Base-by-base conservation (phyloP, 2,797 vertebrate species). In the Falco naumanni region DNA sequence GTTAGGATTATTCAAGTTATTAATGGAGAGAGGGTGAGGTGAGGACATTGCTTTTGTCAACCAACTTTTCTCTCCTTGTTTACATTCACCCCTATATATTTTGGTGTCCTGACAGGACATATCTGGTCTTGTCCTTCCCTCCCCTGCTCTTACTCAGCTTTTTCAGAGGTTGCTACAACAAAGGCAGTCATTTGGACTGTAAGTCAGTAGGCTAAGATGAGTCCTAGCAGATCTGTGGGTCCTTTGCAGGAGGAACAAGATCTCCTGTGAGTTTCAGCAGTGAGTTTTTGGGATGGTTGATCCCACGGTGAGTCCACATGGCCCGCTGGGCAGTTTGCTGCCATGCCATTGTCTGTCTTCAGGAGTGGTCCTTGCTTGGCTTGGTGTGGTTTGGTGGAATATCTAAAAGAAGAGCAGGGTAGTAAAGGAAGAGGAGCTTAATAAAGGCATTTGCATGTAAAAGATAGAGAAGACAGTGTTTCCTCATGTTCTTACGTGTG, bases 251-350 rank as follows among this genome's bases (percentile, higher is more conserved):
- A 78, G 50, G 39, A 83, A 20, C 41, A 81, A 6, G 50, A 31
- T 37, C 33, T 83, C 18, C 13, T 61, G 4, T 29, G 37, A 71
- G 33, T 72, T 90, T 76, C 81, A 82, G 39, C 31, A 37, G 13
- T 48, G 66, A 65, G 7, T 31, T 92, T 91, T 84, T 31, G 45
- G 41, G n/a, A 51, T 21, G 43, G 22, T 41, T 82, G 69, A 68
- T 91, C 13, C 43, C 7, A 2, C 17, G 26, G 21, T 3, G 3
- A 54, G 17, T 60, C 70, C 22, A 2, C 2, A 0, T 19, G 39
- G 33, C 34, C 19, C 78, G 15, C 53, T 80, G 20, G 74, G n/a
- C 25, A 56, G 28, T 63, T 88, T 60, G 51, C 13, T 69, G 6
- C 84, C 1, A 0, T 56, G 21, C 48, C 19, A 3, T 79, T 86